Evolutionary conservation across 2,888 invertebrate genomes (phyloP), one percentile per base, ranked within the genome.

Genomic region (Tachina grossa): DNA sequence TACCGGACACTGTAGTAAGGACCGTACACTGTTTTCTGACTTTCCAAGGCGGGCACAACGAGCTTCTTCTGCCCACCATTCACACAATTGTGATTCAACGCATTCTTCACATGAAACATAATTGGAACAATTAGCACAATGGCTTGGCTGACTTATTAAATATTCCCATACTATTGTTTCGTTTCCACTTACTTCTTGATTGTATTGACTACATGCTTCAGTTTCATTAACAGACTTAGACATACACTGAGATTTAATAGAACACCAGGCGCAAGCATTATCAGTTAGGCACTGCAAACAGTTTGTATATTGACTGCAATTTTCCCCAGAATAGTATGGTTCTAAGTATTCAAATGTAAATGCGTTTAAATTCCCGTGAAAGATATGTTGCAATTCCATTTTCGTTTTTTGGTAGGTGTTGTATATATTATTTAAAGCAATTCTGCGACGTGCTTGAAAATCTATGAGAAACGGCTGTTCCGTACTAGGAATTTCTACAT

Each of bases 21-120:
- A 92, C 19, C 93, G 93, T 0, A 97, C 94, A 31, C 97, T 96
- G 10, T 96, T 96, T 9, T 94, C 92, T 0, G 95, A 94, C 75
- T 96, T 95, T 0, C 97, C 97, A 9, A 96, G 94, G 16, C 98
- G 94, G 0, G 96, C 95, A 91, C 98, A 98, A 31, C 96, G 94
- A 0, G 97, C 97, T 90, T 97, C 97, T 88, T 97, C 97, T 0
- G 96, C 95, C 95, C 97, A 96, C 98, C 98, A 98, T 93, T 98
- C 98, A 93, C 98, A 98, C 55, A 95, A 92, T 55, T 95, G 95
- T n/a, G 95, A 93, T 8, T 93, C 93, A 3, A 97, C 95, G 92
- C 98, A 98, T 39, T 96, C 95, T 88, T 96, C 95, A 91, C 98
- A 98, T 69, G 96, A 96, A 71, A 98, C 97, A 92, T 96, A 96